Evolutionary conservation across 2,797 vertebrate genomes (phyloP), one percentile per base, ranked within the genome.

Genomic region (Microctenopoma lineatum): DNA sequence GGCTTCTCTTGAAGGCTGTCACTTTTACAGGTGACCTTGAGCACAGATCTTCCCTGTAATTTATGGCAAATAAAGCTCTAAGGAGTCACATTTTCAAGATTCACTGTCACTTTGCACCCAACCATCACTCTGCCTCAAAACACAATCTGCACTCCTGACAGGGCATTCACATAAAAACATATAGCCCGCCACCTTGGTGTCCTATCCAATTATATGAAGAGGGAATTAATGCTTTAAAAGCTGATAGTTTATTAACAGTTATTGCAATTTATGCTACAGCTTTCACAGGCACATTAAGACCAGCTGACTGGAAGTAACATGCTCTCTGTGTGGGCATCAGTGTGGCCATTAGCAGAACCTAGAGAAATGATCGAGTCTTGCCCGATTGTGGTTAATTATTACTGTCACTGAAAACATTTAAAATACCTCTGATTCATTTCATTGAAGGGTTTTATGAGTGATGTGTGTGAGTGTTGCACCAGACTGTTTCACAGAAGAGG

Each of bases 161-260:
- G 90, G 89, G 79, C 92, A 94, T 94, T 94, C 93, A 92, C 88
- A 94, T 96, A 93, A 96, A 95, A 95, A 95, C 94, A 94, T 94
- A 95, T 92, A 92, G 90, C 93, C 89, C 87, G 88, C 89, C 92
- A 83, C 80, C 92, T 90, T 93, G 92, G 93, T 94, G 92, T 94
- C 93, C 93, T 93, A 93, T 96, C 93, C 94, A 96, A 95, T 97
- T 96, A 96, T 95, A 90, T 93, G 90, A 92, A 95, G 94, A 94
- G 94, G 92, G 93, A 95, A 96, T 96, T 95, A 95, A 96, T 95
- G 94, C 92, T 94, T 95, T 93, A 95, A 95, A 95, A 96, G 93
- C 93, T 95, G 93, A 89, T 94, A 91, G 90, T 95, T 96, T 95
- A 41, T 94, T 92, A 95, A 94, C 93, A 94, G 92, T 96, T 95